These are phyloP conservation scores for Coreoperca whiteheadi DNA, from an alignment of 2,113 vertebrate species.

Conservation along the genomic window DNA sequence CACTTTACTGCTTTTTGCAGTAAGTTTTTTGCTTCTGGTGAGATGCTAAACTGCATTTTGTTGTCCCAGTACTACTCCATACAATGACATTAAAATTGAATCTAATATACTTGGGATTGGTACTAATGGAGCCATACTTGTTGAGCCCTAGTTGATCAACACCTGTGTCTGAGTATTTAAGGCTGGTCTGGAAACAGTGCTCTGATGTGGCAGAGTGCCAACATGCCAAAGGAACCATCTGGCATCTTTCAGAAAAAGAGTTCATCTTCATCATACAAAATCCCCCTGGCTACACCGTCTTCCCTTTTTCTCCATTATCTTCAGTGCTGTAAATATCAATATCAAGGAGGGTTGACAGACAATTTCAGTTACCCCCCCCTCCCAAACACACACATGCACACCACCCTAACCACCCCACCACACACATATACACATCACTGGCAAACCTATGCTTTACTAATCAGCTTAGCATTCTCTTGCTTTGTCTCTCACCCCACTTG, in stretches of 20 bases:
- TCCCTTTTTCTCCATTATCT: constrained; percentile 24
- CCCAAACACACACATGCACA: constrained; percentile 36
- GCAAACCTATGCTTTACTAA: constrained; percentile 93
- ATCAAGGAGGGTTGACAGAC: constrained; percentile 50
- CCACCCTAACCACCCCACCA: constrained; percentile 18
- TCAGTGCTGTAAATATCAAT: constrained; percentile 60
- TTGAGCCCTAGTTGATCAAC: constrained; percentile 7
- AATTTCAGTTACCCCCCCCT: constrained; percentile 14
- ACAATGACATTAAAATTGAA: too few relatives aligned
- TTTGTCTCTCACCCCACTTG: constrained; percentile 51
- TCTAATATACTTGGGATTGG: background rate
- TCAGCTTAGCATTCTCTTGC: constrained; percentile 87
- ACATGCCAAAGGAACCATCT: constrained; percentile 50
- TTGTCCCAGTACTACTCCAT: too few relatives aligned
- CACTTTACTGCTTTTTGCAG: too few relatives aligned
- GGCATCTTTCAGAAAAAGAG: constrained; percentile 30
- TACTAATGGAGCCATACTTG: background rate
- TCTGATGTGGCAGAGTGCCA: constrained; percentile 29
- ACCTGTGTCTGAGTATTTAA: constrained; percentile 11
- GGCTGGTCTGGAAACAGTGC: constrained; percentile 13
- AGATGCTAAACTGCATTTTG: too few relatives aligned
- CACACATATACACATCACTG: constrained; percentile 81
- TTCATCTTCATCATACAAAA: constrained; percentile 34
- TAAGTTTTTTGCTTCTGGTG: too few relatives aligned
- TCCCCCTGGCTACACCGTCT: background rate